Base-by-base conservation (phyloP, 2,797 vertebrate species). In the Microctenopoma steveboyesi region DNA sequence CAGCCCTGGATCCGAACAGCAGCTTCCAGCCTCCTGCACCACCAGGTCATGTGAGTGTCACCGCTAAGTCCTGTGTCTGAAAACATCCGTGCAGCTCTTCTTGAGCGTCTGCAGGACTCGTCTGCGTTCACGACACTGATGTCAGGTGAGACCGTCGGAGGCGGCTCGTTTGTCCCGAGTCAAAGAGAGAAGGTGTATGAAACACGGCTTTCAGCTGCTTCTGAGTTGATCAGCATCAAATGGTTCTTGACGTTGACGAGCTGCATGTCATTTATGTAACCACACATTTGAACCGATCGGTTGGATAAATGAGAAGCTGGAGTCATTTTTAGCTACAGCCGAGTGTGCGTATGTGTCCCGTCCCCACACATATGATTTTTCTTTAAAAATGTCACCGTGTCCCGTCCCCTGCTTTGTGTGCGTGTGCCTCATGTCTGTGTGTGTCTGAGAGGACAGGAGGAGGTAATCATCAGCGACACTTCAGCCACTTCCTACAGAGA, bases 11-110 rank as follows among this genome's bases (percentile, higher is more conserved):
- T 15, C 72, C 0, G 94, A 95, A 43, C 82, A 87, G 46, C 92
- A 92, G 62, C 87, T 93, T 42, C 84, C 88, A 0, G 87, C 89
- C 3, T 92, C 92, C 52, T 99, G 98, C 67, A 94, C 86, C 74
- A 81, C 91, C 8, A 93, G 91, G 91, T 88, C 92, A 83, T 94
- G 97, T 98, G 88, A 69, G 94, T 91, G 70, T 40, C 33, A 0
- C 64, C 8, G 3, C 4, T 4, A 0, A 5, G 48, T n/a, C 15
- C 28, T 5, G 16, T 15, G 2, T 4, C 0, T 27, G 30, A 12
- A 15, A 27, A 3, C 6, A 13, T 39, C 42, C 45, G 46, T 0
- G 30, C 28, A 3, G 49, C 45, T 53, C 37, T 75, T 60, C 46
- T 42, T 12, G 51, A 50, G 54, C 5, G 49, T 30, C 56, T 63